These are phyloP conservation scores for Notarius quadriscutis DNA, from an alignment of 2,113 vertebrate genomes.

Conservation along the genomic window DNA sequence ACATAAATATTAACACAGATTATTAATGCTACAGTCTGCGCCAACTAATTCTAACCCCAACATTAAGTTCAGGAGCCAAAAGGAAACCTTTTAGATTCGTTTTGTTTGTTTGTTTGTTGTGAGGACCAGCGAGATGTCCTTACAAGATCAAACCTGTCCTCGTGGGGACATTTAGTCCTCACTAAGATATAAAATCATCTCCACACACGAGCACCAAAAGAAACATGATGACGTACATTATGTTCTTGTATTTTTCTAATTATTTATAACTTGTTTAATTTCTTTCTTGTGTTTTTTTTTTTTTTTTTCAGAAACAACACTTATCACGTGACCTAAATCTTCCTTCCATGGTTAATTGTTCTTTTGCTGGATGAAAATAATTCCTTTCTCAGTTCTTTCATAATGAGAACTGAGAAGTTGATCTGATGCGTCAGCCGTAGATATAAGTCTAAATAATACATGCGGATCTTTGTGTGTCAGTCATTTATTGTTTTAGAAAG, in stretches of 20 bases:
- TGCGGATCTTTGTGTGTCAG: constrained; percentile 65
- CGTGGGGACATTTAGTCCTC: not conserved
- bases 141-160: not conserved
- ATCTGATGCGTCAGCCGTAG: constrained; percentile 61
- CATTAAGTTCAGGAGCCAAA: not conserved
- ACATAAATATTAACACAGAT: not conserved
- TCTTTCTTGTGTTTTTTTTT: not conserved
- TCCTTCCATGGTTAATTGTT: too few species aligned
- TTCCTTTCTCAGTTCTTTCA: too few species aligned
- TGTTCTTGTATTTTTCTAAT: not conserved
- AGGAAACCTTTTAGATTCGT: not conserved
- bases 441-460: constrained; percentile 62
- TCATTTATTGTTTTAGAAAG: constrained; percentile 70
- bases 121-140: not conserved
- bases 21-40: not conserved
- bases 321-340: too few species aligned
- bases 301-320: too few species aligned
- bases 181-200: not conserved
- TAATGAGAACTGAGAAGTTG: not conserved
- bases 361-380: too few species aligned
- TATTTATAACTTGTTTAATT: not conserved
- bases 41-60: not conserved
- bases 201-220: not conserved
- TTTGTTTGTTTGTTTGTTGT: not conserved
- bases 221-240: not conserved